phyloP scores from a whole-genome alignment of 2,797 vertebrate genomes.

The Chaetophractus vellerosus region DNA sequence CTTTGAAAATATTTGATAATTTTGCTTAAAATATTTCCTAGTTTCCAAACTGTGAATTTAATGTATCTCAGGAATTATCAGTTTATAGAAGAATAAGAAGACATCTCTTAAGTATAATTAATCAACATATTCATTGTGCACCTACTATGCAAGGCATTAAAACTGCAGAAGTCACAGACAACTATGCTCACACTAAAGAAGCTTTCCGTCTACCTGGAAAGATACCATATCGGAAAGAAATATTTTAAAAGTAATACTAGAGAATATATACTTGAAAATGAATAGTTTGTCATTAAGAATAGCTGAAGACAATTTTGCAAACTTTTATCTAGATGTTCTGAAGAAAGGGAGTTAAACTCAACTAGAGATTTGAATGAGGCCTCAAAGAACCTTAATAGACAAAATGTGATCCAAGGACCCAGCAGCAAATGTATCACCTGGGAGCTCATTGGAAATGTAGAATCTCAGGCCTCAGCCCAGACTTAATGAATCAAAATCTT shows the following conservation, averaged over 20 bases:
- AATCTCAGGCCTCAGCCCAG: neutral
- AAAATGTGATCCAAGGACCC: neutral
- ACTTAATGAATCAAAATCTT: neutral
- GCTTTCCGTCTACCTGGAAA: neutral
- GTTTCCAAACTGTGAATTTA: constrained; percentile 37
- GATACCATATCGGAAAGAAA: neutral
- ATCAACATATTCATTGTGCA: neutral
- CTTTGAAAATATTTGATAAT: constrained; percentile 45
- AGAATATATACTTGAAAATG: constrained; percentile 19
- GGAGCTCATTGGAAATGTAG: neutral
- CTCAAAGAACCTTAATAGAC: neutral
- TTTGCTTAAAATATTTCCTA: constrained; percentile 49
- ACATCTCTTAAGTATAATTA: constrained; percentile 40
- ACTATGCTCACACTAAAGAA: neutral
- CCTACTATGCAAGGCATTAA: neutral
- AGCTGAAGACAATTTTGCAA: constrained; percentile 32
- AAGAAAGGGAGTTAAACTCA: constrained; percentile 54
- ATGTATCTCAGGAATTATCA: neutral
- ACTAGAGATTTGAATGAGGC: neutral
- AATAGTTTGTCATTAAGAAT: neutral
- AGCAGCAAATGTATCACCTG: neutral
- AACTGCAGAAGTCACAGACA: neutral
- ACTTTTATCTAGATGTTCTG: neutral
- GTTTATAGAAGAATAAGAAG: neutral
- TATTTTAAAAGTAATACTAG: neutral